These are phyloP conservation scores for Brevipalpus yothersi DNA, from an alignment of 1,140 invertebrate genomes.

Conservation along the genomic window DNA sequence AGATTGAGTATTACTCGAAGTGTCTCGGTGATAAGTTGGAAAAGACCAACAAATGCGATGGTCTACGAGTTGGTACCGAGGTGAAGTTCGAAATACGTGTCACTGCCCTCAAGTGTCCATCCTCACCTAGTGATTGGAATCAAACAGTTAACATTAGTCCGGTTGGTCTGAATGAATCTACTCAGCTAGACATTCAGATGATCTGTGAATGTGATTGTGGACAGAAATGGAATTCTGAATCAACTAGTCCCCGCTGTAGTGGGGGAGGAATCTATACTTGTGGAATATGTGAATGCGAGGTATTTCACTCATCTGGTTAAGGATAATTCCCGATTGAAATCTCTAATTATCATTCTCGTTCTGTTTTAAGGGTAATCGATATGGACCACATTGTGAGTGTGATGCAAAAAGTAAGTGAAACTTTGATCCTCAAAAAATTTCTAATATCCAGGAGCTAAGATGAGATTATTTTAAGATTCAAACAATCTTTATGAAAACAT, in stretches of 20 bases:
- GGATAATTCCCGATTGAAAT: too few relatives aligned
- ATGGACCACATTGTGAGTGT: constrained; percentile 68
- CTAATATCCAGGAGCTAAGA: too few relatives aligned
- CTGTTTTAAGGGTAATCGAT: constrained; percentile 24
- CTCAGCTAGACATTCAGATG: constrained; percentile 60
- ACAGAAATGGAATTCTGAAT: constrained; percentile 18
- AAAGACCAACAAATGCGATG: constrained; percentile 38
- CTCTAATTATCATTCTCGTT: too few relatives aligned
- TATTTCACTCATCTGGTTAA: constrained; percentile 12
- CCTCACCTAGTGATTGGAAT: constrained; percentile 43
- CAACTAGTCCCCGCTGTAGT: constrained; percentile 8
- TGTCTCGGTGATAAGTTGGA: constrained; percentile 25
- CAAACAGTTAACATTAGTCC: constrained; percentile 68
- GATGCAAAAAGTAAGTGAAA: constrained; percentile 19
- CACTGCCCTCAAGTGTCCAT: constrained; percentile 23
- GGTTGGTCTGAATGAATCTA: constrained; percentile 63
- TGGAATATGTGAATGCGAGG: constrained; percentile 61
- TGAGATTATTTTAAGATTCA: too few relatives aligned
- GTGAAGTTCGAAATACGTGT: constrained; percentile 27
- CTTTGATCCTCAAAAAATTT: too few relatives aligned
- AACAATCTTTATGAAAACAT: too few relatives aligned
- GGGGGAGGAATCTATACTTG: constrained; percentile 33
- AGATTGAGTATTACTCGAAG: constrained; percentile 62
- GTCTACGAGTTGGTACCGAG: constrained; percentile 47
- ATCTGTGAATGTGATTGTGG: constrained; percentile 74